Conservation (phyloP, 64 coral and sea anemone genomes). For the Pachyseris speciosa region DNA sequence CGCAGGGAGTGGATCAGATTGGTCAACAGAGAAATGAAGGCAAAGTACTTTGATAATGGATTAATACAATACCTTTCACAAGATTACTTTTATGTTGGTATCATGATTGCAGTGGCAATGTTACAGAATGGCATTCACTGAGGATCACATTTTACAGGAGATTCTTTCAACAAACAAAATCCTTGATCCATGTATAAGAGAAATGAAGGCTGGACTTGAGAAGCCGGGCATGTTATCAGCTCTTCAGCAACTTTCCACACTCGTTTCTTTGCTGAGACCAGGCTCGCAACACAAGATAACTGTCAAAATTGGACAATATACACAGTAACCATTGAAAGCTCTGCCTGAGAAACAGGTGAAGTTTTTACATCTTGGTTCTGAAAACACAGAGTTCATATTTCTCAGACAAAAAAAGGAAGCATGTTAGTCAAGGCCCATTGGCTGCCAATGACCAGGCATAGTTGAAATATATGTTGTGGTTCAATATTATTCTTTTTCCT, state of each 20-base stretch:
- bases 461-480: too few relatives aligned
- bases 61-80: slow-evolving; percentile 6
- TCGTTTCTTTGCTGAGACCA: slow-evolving; percentile 63
- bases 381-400: too few relatives aligned
- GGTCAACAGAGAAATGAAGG: slow-evolving; percentile 43
- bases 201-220: slow-evolving; percentile 65
- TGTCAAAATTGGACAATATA: too few relatives aligned
- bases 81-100: slow-evolving; percentile 52
- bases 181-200: slow-evolving; percentile 35
- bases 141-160: slow-evolving; percentile 43
- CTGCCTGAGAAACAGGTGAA: too few relatives aligned
- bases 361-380: too few relatives aligned
- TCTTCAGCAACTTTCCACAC: slow-evolving; percentile 43
- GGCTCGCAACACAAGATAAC: slow-evolving; percentile 1
- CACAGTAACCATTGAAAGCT: too few relatives aligned
- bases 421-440: too few relatives aligned
- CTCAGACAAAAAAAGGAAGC: too few relatives aligned
- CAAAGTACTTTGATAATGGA: slow-evolving; percentile 55
- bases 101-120: slow-evolving; percentile 53
- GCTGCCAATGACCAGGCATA: too few relatives aligned
- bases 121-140: slow-evolving; percentile 39
- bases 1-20: slow-evolving; percentile 59
- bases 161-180: slow-evolving; percentile 12
- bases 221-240: slow-evolving; percentile 48
- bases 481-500: too few relatives aligned